Conservation (phyloP, 2,888 invertebrate species). For the Steinernema hermaphroditum region DNA sequence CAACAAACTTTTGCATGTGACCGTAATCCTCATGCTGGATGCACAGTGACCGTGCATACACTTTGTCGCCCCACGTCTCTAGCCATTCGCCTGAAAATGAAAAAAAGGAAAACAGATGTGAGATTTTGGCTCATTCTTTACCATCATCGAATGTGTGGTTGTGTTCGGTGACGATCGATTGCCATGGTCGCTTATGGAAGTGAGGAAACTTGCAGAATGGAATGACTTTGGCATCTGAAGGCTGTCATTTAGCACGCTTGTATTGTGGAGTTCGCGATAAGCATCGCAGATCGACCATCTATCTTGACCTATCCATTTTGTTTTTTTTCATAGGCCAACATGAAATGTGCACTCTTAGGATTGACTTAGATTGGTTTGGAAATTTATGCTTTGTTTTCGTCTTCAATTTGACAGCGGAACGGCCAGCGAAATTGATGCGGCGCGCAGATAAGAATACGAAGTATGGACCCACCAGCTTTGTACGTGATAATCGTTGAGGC, state of each 20-base stretch:
- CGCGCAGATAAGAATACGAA: not conserved
- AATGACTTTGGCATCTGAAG: slow-evolving; percentile 11
- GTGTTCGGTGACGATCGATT: slow-evolving; percentile 25
- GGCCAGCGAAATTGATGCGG: not conserved
- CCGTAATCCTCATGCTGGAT: slow-evolving; percentile 27
- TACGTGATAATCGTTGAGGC: slow-evolving; percentile 10
- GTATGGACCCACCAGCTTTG: slow-evolving; percentile 1
- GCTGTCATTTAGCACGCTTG: no score
- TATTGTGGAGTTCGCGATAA: no score
- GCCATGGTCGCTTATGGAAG: not conserved
- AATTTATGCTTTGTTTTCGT: slow-evolving; percentile 18
- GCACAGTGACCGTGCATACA: slow-evolving; percentile 9
- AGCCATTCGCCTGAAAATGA: slow-evolving; percentile 4
- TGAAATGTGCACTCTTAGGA: not conserved
- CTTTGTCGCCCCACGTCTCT: slow-evolving; percentile 13
- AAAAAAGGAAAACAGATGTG: not conserved
- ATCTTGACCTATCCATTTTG: not conserved
- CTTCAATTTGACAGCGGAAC: not conserved
- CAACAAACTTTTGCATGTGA: slow-evolving; percentile 23
- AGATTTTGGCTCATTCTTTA: not conserved
- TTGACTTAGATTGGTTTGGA: slow-evolving; percentile 1
- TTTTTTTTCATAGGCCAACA: not conserved
- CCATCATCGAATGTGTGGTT: slow-evolving; percentile 16
- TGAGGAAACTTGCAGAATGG: slow-evolving; percentile 24
- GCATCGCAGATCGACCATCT: no score